Percentiles rank a stretch among this genome's conserved stretches.
Evolutionary conservation across 2,888 invertebrate genomes (phyloP).

Genomic region (Chrysina gloriosa): DNA sequence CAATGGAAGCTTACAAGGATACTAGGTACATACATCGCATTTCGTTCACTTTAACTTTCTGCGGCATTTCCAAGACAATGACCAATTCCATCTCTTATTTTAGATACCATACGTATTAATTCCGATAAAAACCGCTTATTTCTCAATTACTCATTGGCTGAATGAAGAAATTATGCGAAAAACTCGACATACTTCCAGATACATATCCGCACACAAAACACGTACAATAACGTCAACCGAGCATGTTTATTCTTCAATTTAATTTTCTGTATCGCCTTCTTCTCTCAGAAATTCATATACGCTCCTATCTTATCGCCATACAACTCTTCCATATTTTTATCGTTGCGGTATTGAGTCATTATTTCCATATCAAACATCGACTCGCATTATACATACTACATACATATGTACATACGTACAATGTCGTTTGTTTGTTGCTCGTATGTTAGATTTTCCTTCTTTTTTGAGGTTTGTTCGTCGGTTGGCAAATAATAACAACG

Average conservation of each 20-base stretch:
- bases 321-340: neutral
- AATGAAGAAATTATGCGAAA: too few relatives aligned
- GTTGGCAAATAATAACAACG: neutral
- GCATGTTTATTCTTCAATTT: neutral
- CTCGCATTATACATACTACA: too few relatives aligned
- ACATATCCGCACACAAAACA: neutral
- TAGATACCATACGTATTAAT: too few relatives aligned
- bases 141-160: too few relatives aligned
- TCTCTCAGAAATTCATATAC: neutral
- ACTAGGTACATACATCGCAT: too few relatives aligned
- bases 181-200: neutral
- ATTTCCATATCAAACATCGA: constrained; percentile 11
- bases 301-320: constrained; percentile 10
- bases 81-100: too few relatives aligned
- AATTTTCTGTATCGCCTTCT: neutral
- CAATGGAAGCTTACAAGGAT: too few relatives aligned
- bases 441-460: neutral
- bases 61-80: too few relatives aligned
- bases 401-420: neutral
- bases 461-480: neutral
- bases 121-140: too few relatives aligned
- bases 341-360: neutral
- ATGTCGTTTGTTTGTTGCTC: neutral
- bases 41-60: too few relatives aligned
- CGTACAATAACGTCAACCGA: neutral